Conservation (phyloP, 1,140 invertebrate genomes). For the Portunus trituberculatus region DNA sequence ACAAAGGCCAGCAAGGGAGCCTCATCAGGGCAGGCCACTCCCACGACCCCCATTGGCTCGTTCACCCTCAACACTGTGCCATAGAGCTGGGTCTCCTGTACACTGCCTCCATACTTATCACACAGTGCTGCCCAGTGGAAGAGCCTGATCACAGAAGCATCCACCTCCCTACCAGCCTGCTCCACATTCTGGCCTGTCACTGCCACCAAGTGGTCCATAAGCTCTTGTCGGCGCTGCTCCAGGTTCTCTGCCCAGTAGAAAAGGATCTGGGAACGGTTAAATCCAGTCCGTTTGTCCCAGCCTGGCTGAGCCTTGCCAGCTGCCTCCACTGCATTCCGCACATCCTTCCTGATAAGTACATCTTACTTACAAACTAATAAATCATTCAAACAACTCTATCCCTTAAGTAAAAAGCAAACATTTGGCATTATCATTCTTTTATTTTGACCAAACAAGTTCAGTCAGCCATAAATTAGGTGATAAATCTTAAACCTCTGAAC, state of each 20-base stretch:
- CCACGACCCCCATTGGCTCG: conserved; percentile 82
- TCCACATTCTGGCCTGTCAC: conserved; percentile 79
- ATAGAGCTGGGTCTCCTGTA: conserved; percentile 82
- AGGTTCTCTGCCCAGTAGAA: conserved; percentile 83
- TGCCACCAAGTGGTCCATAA: conserved; percentile 78
- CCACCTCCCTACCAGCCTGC: conserved; percentile 80
- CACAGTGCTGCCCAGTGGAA: conserved; percentile 82
- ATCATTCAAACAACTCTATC: too few species aligned
- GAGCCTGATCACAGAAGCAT: conserved; percentile 80
- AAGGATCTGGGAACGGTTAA: conserved; percentile 82
- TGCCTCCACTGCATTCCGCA: conserved; percentile 82
- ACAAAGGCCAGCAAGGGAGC: conserved; percentile 81
- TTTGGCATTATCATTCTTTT: too few species aligned
- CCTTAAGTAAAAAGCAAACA: too few species aligned
- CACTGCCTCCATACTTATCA: conserved; percentile 81
- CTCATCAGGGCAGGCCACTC: conserved; percentile 81
- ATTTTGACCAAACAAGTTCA: too few species aligned
- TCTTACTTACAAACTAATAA: too few species aligned
- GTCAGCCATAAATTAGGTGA: too few species aligned
- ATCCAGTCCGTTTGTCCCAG: conserved; percentile 82
- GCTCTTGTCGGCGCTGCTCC: conserved; percentile 79
- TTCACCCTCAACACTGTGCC: conserved; percentile 81
- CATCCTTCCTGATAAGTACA: conserved; percentile 80
- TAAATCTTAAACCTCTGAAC: too few species aligned
- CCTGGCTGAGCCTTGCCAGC: conserved; percentile 80